These are phyloP conservation scores for Ficedula albicollis DNA, from an alignment of 2,797 vertebrate genomes.

Conservation along the genomic window DNA sequence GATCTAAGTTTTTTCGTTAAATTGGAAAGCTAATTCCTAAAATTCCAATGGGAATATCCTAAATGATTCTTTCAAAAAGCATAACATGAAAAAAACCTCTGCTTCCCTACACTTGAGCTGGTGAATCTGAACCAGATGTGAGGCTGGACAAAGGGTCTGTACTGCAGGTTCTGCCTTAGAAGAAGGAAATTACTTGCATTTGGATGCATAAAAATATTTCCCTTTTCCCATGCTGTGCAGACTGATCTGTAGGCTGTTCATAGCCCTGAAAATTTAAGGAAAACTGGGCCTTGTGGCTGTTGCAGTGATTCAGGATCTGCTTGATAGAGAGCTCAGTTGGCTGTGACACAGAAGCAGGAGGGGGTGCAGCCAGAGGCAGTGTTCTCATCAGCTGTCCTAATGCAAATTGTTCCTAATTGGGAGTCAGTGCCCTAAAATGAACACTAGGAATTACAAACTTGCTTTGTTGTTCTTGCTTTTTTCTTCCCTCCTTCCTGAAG, in stretches of 20 bases:
- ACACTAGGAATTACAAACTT: background rate
- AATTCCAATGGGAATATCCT: background rate
- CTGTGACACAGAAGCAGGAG: background rate
- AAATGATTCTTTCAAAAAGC: background rate
- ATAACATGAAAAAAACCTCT: background rate
- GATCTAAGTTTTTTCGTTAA: background rate
- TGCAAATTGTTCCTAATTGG: background rate
- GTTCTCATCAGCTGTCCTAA: slow-evolving; percentile 1
- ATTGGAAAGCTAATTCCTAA: background rate
- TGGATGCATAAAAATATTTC: background rate
- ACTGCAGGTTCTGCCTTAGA: background rate
- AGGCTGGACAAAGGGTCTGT: background rate
- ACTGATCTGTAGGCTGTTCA: background rate
- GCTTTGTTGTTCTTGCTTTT: background rate
- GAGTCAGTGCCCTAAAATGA: background rate
- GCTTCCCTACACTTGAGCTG: background rate
- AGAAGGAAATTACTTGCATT: background rate
- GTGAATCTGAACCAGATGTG: background rate
- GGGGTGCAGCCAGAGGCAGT: background rate
- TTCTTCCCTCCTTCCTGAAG: background rate
- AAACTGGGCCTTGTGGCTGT: background rate
- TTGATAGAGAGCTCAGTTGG: background rate
- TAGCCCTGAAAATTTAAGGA: background rate
- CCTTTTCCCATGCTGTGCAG: background rate
- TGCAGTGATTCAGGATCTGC: background rate